Conservation (phyloP, 1,140 invertebrate species). For the Apocrypta bakeri region DNA sequence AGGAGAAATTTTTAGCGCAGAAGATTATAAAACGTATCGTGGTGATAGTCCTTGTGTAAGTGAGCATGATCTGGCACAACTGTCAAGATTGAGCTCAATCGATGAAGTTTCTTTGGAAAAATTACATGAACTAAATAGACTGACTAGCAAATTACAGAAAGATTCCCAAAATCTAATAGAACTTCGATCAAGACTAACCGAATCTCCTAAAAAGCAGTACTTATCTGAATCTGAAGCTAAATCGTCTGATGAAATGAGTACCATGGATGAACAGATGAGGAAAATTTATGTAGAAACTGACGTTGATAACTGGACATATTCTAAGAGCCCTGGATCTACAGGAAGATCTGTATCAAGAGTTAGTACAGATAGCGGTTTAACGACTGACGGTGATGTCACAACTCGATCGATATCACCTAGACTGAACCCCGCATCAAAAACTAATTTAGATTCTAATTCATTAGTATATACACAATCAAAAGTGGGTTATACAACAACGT, state of each 20-base stretch:
- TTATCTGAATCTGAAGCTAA: slow-evolving; percentile 76
- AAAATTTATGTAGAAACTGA: slow-evolving; percentile 80
- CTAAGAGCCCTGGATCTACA: slow-evolving; percentile 75
- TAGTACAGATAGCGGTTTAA: slow-evolving; percentile 71
- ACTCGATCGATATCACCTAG: slow-evolving; percentile 71
- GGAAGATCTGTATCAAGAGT: slow-evolving; percentile 71
- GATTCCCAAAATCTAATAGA: slow-evolving; percentile 86
- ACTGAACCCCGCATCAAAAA: slow-evolving; percentile 69
- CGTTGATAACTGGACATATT: slow-evolving; percentile 83
- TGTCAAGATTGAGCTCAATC: slow-evolving; percentile 83
- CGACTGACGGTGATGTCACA: slow-evolving; percentile 72
- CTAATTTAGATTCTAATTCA: slow-evolving; percentile 68
- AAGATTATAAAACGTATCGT: slow-evolving; percentile 87
- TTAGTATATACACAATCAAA: slow-evolving; percentile 67
- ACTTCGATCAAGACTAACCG: slow-evolving; percentile 81
- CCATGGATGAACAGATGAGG: slow-evolving; percentile 82
- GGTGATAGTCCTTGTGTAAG: slow-evolving; percentile 84
- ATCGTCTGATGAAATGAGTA: slow-evolving; percentile 79
- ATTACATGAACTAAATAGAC: slow-evolving; percentile 84
- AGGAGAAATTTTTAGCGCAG: slow-evolving; percentile 83
- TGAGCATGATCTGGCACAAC: slow-evolving; percentile 85
- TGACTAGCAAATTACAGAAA: slow-evolving; percentile 84
- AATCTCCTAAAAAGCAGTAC: slow-evolving; percentile 75
- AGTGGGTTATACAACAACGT: slow-evolving; percentile 62
- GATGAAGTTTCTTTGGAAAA: slow-evolving; percentile 86